Evolutionary conservation across 2,113 vertebrate genomes (phyloP), one percentile per base, ranked within the genome.

Genomic region (Edolisoma coerulescens): DNA sequence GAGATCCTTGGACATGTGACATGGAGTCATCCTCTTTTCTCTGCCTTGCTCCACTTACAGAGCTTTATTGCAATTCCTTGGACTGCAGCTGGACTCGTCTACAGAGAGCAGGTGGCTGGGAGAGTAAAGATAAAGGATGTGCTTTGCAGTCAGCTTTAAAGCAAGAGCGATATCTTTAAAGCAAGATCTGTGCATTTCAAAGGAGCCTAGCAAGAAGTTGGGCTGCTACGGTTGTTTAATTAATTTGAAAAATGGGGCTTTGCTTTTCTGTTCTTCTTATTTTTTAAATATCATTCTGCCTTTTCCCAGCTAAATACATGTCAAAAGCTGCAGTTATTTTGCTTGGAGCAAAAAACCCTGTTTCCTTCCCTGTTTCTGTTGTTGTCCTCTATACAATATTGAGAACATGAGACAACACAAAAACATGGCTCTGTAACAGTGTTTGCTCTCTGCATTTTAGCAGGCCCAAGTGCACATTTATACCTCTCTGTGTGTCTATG

Each of bases 161-260:
- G 76, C 83, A 74, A 57, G 65, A 76, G 26, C 1, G 13, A 74
- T 60, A 96, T 37, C 59, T 63, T n/a, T n/a, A n/a, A n/a, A n/a
- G n/a, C n/a, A n/a, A n/a, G n/a, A n/a, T n/a, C n/a, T 42, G 9
- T 23, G 76, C 68, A 18, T 64, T 94, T 94, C 83, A 88, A 90
- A 90, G 63, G 71, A 52, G 20, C 16, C 68, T 52, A 53, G 42
- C 37, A 60, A 84, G 63, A 78, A 84, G 15, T 1, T 49, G 28
- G n/a, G 44, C 84, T 69, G 68, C 59, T 68, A 8, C 6, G 73
- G 18, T 57, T 75, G 41, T 84, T 96, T 78, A 94, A 84, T 93
- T 93, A 90, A 84, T 39, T 75, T 95, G 83, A 95, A 84, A 94
- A 94, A 60, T 49, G 23, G 24, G 9, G 9, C 77, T 76, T 63